Base-by-base conservation (phyloP, 2,888 invertebrate species). In the Melieria omissa region DNA sequence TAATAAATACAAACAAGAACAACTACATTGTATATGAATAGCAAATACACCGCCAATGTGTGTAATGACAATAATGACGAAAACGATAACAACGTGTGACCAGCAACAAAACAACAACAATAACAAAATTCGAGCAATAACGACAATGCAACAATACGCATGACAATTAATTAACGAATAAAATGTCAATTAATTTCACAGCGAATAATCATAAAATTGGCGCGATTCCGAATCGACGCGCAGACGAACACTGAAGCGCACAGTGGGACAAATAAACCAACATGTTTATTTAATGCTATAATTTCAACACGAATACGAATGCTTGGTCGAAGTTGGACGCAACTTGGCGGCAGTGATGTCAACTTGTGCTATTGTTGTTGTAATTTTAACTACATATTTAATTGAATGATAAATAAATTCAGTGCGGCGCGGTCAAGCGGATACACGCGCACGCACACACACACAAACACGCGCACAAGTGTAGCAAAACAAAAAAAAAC, bases 101-200 rank as follows among this genome's bases (percentile, higher is more conserved):
- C 52, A 52, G 12, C 12, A n/a, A 52, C 52, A 12, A 52, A 52
- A 52, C 52, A 52, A n/a, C 52, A 52, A 52, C 52, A 52, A 52
- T 52, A n/a, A 12, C 12, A 52, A 12, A 52, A 12, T 52, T 52
- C n/a, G 16, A 44, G 47, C 49, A 42, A 47, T 46, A 62, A 42
- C 9, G 16, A 29, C 47, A 45, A n/a, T 8, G 58, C 46, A 66
- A 29, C 29, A 29, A 29, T 29, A 29, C 29, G 29, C 29, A 29
- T 80, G 79, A 82, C 83, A 83, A 84, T 84, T 84, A 84, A 84
- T 84, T 84, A 84, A 82, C 84, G 83, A 84, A 84, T 83, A 84
- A 84, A 84, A 84, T 84, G 84, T 83, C 83, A 84, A 84, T 84
- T 84, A 84, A 83, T 84, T 82, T 84, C 80, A 80, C 80, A 82